These are phyloP conservation scores for Vulpes ferrilata DNA, from an alignment of 2,113 vertebrate genomes.

Conservation along the genomic window DNA sequence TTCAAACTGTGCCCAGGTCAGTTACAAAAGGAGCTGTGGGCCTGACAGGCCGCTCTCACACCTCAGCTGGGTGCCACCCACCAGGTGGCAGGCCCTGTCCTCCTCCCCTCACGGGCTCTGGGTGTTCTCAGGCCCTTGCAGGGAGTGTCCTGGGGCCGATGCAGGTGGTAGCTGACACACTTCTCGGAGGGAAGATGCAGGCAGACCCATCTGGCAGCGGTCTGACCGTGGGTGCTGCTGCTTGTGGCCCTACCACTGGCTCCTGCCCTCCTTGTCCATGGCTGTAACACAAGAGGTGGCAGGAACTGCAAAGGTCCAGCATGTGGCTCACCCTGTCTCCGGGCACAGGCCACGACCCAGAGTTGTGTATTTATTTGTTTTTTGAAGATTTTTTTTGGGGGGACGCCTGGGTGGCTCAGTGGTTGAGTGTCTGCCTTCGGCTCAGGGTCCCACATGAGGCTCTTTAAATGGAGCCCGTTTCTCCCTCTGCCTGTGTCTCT, in stretches of 20 bases:
- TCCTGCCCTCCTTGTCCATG: not conserved
- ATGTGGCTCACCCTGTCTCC: accelerated
- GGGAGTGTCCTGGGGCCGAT: not conserved
- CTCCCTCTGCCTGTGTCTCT: too few species aligned
- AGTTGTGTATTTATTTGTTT: too few species aligned
- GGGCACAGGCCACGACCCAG: not conserved
- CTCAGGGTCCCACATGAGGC: too few species aligned
- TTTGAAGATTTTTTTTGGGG: too few species aligned
- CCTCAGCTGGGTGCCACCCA: too few species aligned
- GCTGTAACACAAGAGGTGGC: not conserved
- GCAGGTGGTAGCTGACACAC: not conserved
- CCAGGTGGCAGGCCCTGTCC: not conserved
- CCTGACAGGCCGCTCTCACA: accelerated
- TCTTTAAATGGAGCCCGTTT: too few species aligned
- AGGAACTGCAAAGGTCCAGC: not conserved
- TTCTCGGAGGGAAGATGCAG: not conserved
- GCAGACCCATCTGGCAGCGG: not conserved
- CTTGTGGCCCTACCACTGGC: not conserved
- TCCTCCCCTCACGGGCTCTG: not conserved
- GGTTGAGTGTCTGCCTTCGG: too few species aligned
- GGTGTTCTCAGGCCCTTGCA: not conserved
- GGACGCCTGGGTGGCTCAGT: too few species aligned
- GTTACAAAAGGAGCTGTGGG: too few species aligned
- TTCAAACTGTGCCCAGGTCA: accelerated
- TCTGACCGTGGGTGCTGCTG: not conserved